Conservation (phyloP, 1,140 invertebrate genomes). For the Eupeodes corollae region DNA sequence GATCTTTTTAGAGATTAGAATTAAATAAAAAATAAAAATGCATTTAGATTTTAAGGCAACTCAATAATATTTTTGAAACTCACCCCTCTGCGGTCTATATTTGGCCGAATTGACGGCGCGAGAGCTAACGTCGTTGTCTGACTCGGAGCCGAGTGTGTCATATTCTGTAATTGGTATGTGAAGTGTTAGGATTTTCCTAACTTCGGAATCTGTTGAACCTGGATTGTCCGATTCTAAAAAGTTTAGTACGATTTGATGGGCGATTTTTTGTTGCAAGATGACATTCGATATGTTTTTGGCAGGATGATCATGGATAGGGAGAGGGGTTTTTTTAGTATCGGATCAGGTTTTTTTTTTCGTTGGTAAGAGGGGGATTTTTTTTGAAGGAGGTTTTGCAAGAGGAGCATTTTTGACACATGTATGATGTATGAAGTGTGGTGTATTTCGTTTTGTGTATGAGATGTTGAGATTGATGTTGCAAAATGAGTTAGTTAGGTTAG, state of each 20-base stretch:
- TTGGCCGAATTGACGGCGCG: slow-evolving; percentile 47
- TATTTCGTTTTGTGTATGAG: too few relatives aligned
- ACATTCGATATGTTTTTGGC: slow-evolving; percentile 7
- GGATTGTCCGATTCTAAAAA: slow-evolving; percentile 75
- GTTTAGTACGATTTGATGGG: slow-evolving; percentile 38
- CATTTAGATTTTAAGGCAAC: slow-evolving; percentile 1
- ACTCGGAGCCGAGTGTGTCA: slow-evolving; percentile 64
- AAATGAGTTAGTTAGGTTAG: too few relatives aligned
- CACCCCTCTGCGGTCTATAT: slow-evolving; percentile 44
- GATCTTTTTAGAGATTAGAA: slow-evolving; percentile 31
- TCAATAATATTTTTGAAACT: slow-evolving; percentile 8
- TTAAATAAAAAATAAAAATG: slow-evolving; percentile 2
- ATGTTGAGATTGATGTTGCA: too few relatives aligned
- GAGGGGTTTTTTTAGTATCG: too few relatives aligned
- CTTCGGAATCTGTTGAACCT: slow-evolving; percentile 74
- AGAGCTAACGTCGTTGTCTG: slow-evolving; percentile 52
- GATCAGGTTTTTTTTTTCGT: too few relatives aligned
- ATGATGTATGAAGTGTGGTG: too few relatives aligned
- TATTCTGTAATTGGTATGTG: slow-evolving; percentile 81
- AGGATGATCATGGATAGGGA: too few relatives aligned
- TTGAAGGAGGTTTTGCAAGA: too few relatives aligned
- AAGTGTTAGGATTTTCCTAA: slow-evolving; percentile 77
- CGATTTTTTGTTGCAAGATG: slow-evolving; percentile 15
- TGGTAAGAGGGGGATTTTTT: too few relatives aligned
- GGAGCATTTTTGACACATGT: too few relatives aligned